Percentiles rank a stretch among this genome's conserved stretches.
These are phyloP conservation scores for Empis stercorea DNA, from an alignment of 2,888 invertebrate genomes.

Conservation along the genomic window DNA sequence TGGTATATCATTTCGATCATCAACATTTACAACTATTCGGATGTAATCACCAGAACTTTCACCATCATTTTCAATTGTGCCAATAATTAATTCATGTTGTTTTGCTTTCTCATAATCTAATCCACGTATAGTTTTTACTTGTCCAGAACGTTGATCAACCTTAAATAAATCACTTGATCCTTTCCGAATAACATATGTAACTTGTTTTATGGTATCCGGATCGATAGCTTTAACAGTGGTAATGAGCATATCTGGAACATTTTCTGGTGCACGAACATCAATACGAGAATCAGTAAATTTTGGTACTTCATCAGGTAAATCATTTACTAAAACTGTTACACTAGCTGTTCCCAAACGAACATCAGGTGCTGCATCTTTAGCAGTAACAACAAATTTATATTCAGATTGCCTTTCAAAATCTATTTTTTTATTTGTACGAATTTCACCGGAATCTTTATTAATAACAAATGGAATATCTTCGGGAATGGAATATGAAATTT, in stretches of 20 bases:
- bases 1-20: conserved; percentile 80
- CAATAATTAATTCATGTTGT: conserved; percentile 61
- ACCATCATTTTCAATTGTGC: conserved; percentile 69
- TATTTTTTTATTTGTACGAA: conserved; percentile 56
- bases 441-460: conserved; percentile 66
- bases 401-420: conserved; percentile 76
- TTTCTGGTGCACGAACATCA: conserved; percentile 73
- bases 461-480: conserved; percentile 65
- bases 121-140: conserved; percentile 59
- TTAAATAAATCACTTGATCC: conserved; percentile 72
- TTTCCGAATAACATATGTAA: conserved; percentile 74
- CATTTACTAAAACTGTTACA: conserved; percentile 66
- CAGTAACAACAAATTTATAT: conserved; percentile 66
- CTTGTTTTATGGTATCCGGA: conserved; percentile 65
- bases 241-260: conserved; percentile 63
- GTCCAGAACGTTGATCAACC: conserved; percentile 67
- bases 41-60: conserved; percentile 58
- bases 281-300: conserved; percentile 59
- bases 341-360: conserved; percentile 76
- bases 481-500: conserved; percentile 68
- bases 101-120: conserved; percentile 67
- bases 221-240: conserved; percentile 74
- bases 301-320: conserved; percentile 68
- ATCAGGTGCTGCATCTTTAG: conserved; percentile 76
- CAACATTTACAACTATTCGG: conserved; percentile 37